Conservation (phyloP, 1,140 invertebrate species). For the Trypoxylus dichotomus region DNA sequence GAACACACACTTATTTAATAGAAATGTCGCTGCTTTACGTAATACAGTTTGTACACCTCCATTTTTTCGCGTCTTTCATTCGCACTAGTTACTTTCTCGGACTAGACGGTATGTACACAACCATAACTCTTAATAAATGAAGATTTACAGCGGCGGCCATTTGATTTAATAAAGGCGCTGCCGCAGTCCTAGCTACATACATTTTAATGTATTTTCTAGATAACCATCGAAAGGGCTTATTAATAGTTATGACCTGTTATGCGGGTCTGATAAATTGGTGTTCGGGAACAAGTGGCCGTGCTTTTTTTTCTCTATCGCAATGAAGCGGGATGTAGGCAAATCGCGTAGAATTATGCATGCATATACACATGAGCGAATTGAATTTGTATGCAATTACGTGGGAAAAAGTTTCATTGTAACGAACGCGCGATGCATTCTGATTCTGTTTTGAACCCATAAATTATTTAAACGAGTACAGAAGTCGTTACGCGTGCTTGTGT, state of each 20-base stretch:
- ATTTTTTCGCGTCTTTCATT: neutral
- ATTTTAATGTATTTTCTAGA: slow-evolving; percentile 10
- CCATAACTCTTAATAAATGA: slow-evolving; percentile 10
- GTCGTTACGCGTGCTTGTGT: too few relatives aligned
- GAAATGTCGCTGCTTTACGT: too few relatives aligned
- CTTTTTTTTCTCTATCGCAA: neutral
- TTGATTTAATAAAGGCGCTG: neutral
- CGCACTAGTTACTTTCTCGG: neutral
- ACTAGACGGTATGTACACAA: neutral
- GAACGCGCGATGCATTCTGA: too few relatives aligned
- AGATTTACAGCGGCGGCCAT: neutral
- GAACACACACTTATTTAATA: too few relatives aligned
- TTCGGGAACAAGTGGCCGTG: neutral
- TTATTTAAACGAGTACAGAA: too few relatives aligned
- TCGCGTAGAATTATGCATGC: too few relatives aligned
- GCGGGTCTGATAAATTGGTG: neutral
- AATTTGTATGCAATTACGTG: neutral
- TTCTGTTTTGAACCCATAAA: too few relatives aligned
- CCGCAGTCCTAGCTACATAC: neutral
- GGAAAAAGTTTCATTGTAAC: too few relatives aligned
- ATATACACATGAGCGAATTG: neutral
- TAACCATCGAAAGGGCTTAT: neutral
- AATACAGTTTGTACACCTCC: neutral
- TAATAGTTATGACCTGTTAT: neutral
- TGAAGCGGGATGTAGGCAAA: too few relatives aligned